Evolutionary conservation across 2,113 vertebrate genomes (phyloP).

Genomic region (Nannospalax galili): DNA sequence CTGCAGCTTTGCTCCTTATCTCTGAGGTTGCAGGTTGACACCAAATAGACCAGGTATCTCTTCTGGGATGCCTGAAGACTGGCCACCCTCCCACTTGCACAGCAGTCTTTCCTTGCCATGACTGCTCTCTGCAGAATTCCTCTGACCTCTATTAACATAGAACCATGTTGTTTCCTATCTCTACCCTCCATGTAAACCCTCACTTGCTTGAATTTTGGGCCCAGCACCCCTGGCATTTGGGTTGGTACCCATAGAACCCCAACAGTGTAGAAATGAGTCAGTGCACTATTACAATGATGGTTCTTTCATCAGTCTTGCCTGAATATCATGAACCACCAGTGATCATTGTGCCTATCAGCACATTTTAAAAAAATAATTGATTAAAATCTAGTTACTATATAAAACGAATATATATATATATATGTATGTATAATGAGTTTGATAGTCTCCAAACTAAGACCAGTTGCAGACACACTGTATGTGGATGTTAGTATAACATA

Average conservation of each 20-base stretch:
- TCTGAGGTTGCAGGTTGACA: neutral
- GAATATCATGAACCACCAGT: neutral
- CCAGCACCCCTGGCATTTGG: neutral
- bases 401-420: neutral
- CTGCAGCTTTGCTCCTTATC: neutral
- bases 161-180: neutral
- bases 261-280: neutral
- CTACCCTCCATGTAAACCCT: neutral
- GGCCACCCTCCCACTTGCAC: neutral
- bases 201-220: neutral
- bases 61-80: neutral
- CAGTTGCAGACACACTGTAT: neutral
- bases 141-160: neutral
- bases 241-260: neutral
- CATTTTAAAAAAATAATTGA: neutral
- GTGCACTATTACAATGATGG: neutral
- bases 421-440: neutral
- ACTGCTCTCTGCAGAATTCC: neutral
- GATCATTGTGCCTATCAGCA: too few relatives aligned
- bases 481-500: neutral
- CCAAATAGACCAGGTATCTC: neutral
- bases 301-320: neutral
- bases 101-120: neutral
- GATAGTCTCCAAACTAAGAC: neutral
- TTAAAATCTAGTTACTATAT: neutral